Evolutionary conservation across 2,888 invertebrate species (phyloP).

Genomic region (Pyralis farinalis): DNA sequence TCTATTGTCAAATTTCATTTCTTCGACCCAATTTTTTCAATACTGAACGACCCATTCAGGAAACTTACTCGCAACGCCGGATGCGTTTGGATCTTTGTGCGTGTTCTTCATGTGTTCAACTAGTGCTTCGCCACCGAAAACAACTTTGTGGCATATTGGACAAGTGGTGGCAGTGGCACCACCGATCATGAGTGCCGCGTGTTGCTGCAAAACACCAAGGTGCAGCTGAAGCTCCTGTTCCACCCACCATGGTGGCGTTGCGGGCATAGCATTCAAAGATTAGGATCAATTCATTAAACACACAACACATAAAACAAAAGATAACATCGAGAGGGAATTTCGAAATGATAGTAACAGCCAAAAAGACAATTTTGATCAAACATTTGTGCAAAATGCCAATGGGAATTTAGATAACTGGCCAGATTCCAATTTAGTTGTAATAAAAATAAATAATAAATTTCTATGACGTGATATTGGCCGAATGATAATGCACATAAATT

Average conservation of each 20-base stretch:
- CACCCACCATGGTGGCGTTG: slow-evolving; percentile 61
- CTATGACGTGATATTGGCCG: slow-evolving; percentile 6
- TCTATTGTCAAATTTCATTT: slow-evolving; percentile 32
- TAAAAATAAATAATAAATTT: slow-evolving; percentile 10
- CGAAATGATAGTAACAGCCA: slow-evolving; percentile 35
- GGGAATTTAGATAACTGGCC: slow-evolving; percentile 28
- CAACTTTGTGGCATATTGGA: slow-evolving; percentile 96
- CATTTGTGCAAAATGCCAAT: slow-evolving; percentile 28
- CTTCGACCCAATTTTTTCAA: slow-evolving; percentile 13
- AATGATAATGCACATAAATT: slow-evolving; percentile 1
- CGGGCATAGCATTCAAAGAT: slow-evolving; percentile 74
- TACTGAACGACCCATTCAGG: slow-evolving; percentile 36
- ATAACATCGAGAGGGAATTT: slow-evolving; percentile 48
- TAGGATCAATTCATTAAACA: slow-evolving; percentile 57
- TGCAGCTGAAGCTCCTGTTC: slow-evolving; percentile 93
- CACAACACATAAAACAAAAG: slow-evolving; percentile 34
- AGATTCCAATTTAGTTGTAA: slow-evolving; percentile 16
- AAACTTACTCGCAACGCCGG: slow-evolving; percentile 94
- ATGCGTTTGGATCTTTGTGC: slow-evolving; percentile 95
- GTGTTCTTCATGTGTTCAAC: slow-evolving; percentile 98
- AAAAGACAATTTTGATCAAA: slow-evolving; percentile 47
- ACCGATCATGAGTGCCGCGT: slow-evolving; percentile 94
- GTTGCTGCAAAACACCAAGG: slow-evolving; percentile 97
- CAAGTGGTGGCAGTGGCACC: slow-evolving; percentile 96
- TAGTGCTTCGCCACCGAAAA: slow-evolving; percentile 94